Conservation (phyloP, 2,888 invertebrate species). For the Zhuqinia jingwanae region DNA sequence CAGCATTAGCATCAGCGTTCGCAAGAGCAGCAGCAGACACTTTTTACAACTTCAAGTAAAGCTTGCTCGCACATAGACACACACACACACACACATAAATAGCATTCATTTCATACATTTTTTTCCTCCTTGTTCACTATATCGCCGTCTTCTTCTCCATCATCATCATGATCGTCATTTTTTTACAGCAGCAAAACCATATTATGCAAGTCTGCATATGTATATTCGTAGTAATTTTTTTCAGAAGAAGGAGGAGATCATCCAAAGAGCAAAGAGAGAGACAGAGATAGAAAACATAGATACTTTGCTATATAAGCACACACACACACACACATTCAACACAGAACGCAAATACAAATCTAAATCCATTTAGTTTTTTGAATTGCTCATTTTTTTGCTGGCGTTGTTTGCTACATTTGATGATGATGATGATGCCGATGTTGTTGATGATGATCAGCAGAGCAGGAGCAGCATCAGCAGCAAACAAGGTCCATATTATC, state of each 20-base stretch:
- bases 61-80: not conserved
- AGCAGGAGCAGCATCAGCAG: slow-evolving; percentile 31
- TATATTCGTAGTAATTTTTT: not conserved
- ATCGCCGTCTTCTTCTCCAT: not conserved
- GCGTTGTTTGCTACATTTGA: slow-evolving; percentile 54
- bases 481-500: slow-evolving; percentile 41
- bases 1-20: slow-evolving; percentile 15
- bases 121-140: slow-evolving; percentile 20
- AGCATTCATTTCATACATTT: slow-evolving; percentile 47
- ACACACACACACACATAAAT: slow-evolving; percentile 33
- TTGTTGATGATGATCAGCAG: slow-evolving; percentile 46
- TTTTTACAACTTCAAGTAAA: not conserved
- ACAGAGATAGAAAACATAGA: not conserved
- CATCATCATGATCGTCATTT: slow-evolving; percentile 19
- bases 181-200: slow-evolving; percentile 22
- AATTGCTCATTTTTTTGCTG: slow-evolving; percentile 60
- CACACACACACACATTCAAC: not conserved
- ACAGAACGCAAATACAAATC: slow-evolving; percentile 56
- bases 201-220: slow-evolving; percentile 30
- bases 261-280: slow-evolving; percentile 12
- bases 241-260: slow-evolving; percentile 7
- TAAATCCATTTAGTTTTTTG: slow-evolving; percentile 42
- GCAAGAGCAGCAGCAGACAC: slow-evolving; percentile 23
- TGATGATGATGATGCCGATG: slow-evolving; percentile 32
- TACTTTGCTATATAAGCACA: not conserved